Evolutionary conservation across 2,888 invertebrate species (phyloP), one percentile per base, ranked within the genome.

Genomic region (Phragmatobia fuliginosa): DNA sequence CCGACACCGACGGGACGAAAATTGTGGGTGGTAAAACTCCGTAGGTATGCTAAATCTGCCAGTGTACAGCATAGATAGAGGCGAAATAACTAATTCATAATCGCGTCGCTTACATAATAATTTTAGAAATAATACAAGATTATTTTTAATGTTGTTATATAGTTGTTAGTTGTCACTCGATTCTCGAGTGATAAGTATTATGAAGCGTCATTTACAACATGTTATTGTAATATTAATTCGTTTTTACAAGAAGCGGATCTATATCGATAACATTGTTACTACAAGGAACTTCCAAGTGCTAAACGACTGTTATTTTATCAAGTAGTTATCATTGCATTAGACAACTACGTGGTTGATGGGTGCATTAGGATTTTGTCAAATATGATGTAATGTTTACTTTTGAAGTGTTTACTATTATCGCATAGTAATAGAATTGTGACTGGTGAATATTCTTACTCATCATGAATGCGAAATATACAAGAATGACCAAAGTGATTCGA

Each of bases 241-340:
- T 62, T 16, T 21, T 45, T 38, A 41, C 56, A 62, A 56, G n/a
- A 16, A 62, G 58, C 56, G 31, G 56, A 68, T 68, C 62, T 58
- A 14, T 38, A 58, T 21, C 18, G 65, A 65, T 65, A 60, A 25
- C 18, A 33, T 25, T 67, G 66, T 67, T 61, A 36, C 63, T 28
- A 65, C 36, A 56, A 65, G 65, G 65, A 56, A 58, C 49, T 59
- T 33, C 28, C 16, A 41, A 41, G 18, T 33, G 32, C 28, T 49
- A 38, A 60, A 67, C 60, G 33, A 32, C 32, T 16, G 18, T 21
- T 33, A 56, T 62, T 38, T 62, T 28, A 56, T 52, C n/a, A 25
- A 21, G 8, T 25, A n/a, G 38, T 62, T 58, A 68, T 68, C 68
- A 16, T 38, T 68, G 41, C 62, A 68, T 41, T 38, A 28, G 62